Conservation (phyloP, 35 echinoderm and acorn worm genomes). For the Stichopus chloronotus region DNA sequence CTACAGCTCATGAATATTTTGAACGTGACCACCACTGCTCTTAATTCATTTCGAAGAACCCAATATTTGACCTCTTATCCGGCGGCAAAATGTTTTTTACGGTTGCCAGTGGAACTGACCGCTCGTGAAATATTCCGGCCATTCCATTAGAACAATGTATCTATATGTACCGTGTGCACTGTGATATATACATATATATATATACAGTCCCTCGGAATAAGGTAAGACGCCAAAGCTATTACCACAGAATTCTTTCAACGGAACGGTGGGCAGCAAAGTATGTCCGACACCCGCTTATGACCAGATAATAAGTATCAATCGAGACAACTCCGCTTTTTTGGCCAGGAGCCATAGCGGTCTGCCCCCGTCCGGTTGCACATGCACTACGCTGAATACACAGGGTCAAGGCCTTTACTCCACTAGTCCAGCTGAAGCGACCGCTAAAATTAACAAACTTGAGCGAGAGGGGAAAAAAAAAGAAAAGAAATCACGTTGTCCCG, state of each 20-base stretch:
- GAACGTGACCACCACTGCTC: conserved; percentile 36
- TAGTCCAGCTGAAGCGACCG: neutral
- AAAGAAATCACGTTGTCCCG: neutral
- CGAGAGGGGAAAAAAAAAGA: neutral
- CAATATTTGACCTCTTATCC: conserved; percentile 38
- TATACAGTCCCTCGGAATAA: neutral
- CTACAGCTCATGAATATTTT: conserved; percentile 5
- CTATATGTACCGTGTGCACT: neutral
- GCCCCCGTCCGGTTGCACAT: neutral
- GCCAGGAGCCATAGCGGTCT: neutral
- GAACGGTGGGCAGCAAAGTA: conserved; percentile 34
- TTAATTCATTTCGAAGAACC: conserved; percentile 28
- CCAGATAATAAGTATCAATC: neutral
- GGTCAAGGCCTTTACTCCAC: conserved; percentile 34
- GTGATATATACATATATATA: neutral
- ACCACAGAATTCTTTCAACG: conserved; percentile 37
- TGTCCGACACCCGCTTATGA: neutral
- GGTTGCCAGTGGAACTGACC: conserved; percentile 20
- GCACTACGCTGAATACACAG: neutral
- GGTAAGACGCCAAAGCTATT: neutral
- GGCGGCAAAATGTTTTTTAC: conserved; percentile 28
- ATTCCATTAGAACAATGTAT: conserved; percentile 12
- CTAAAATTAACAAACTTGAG: conserved; percentile 14
- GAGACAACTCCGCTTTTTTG: neutral
- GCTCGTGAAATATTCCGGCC: conserved; percentile 38